phyloP scores from a whole-genome alignment of 2,888 invertebrate species.

The Candidula unifasciata region DNA sequence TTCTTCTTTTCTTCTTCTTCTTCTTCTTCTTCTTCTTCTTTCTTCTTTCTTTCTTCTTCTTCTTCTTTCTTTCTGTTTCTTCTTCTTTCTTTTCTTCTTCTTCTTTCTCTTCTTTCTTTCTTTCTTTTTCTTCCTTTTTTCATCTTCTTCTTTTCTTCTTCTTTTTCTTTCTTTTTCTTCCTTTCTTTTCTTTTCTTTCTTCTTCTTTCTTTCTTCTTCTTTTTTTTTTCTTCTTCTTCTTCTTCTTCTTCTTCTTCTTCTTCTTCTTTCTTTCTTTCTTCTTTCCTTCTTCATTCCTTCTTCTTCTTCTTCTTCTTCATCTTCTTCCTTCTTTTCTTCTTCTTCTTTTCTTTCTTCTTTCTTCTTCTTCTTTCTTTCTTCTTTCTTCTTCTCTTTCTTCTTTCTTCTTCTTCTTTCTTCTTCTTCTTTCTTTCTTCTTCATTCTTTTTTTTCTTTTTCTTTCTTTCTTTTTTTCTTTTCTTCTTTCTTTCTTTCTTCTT shows the following conservation, averaged over 20 bases:
- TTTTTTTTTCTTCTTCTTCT: neutral
- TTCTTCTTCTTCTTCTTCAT: conserved; percentile 28
- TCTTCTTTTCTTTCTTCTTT: conserved; percentile 17
- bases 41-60: neutral
- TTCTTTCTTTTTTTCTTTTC: neutral
- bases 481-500: too few relatives aligned
- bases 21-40: neutral
- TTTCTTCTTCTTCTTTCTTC: neutral
- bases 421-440: neutral
- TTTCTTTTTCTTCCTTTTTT: conserved; percentile 16
- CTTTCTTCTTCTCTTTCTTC: neutral
- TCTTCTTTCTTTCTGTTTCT: too few relatives aligned
- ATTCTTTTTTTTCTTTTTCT: too few relatives aligned
- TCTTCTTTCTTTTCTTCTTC: neutral
- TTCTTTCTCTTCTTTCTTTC: conserved; percentile 3
- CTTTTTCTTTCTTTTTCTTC: conserved; percentile 7
- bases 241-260: neutral
- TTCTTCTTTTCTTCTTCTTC: neutral
- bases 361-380: too few relatives aligned
- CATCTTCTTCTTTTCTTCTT: conserved; percentile 5
- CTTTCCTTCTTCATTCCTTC: conserved; percentile 40
- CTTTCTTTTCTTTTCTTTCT: neutral
- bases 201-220: neutral
- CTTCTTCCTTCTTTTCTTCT: conserved; percentile 32
- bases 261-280: conserved; percentile 24